A percentile compares a stretch with the other conserved stretches of the same genome.
Conservation (phyloP, 2,797 vertebrate species). For the Ceyx erithaca region DNA sequence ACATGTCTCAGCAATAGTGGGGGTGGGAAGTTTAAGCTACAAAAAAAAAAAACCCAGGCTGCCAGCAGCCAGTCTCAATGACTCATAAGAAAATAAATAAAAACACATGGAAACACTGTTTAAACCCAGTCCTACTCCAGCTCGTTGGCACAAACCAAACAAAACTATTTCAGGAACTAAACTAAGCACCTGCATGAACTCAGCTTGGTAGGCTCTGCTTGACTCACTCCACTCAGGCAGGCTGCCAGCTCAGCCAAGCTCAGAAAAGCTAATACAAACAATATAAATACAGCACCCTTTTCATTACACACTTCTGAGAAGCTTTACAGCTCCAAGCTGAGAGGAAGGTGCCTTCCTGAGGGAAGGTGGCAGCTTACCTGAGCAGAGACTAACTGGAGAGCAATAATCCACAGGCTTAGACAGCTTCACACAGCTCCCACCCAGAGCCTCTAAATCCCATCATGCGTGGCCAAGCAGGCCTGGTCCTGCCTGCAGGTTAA, state of each 20-base stretch:
- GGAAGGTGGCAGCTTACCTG: neutral
- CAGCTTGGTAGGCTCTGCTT: neutral
- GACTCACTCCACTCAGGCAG: no score
- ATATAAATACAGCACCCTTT: neutral
- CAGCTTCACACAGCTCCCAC: accelerated
- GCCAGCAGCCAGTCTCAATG: neutral
- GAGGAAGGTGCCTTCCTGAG: neutral
- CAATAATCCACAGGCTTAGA: accelerated
- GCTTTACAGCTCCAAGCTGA: neutral
- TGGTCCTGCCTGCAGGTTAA: neutral
- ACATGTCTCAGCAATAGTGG: neutral
- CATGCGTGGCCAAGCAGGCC: accelerated
- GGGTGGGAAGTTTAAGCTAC: neutral
- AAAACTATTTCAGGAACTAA: neutral
- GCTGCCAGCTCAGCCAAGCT: neutral
- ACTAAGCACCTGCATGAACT: neutral
- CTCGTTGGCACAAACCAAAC: neutral
- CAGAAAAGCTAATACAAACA: neutral
- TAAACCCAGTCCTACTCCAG: neutral
- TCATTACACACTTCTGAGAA: neutral
- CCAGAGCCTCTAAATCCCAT: accelerated
- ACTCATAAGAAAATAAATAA: conserved; percentile 2
- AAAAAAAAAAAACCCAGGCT: neutral
- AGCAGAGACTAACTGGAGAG: accelerated
- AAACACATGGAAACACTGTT: neutral